Percentiles rank a stretch among this genome's conserved stretches.
Evolutionary conservation across 1,140 invertebrate genomes (phyloP).

Genomic region (Lasioglossum albipes): DNA sequence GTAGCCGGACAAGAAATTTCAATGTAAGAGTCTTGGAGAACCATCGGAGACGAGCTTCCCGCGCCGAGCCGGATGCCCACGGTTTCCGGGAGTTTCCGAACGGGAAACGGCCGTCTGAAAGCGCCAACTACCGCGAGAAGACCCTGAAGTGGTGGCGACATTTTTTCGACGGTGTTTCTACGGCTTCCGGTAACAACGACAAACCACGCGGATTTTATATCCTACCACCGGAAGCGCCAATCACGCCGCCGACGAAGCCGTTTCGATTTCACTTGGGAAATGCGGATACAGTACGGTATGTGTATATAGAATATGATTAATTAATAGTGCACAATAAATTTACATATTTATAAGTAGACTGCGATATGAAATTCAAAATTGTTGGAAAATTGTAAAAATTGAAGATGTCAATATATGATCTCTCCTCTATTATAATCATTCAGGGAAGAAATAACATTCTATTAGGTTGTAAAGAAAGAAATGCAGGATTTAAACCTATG

Average conservation of each 20-base stretch:
- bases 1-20: not conserved
- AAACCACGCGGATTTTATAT: constrained; percentile 56
- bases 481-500: no score
- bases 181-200: constrained; percentile 48
- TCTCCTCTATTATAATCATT: no score
- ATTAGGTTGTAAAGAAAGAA: no score
- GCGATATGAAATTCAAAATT: no score
- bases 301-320: not conserved
- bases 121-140: constrained; percentile 21
- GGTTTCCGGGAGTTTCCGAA: constrained; percentile 23
- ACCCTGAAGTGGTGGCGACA: not conserved
- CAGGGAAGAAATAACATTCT: no score
- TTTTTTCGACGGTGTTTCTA: constrained; percentile 41
- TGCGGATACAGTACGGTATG: not conserved
- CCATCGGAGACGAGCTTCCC: not conserved
- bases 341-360: no score
- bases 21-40: not conserved
- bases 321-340: no score
- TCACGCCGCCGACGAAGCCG: constrained; percentile 53
- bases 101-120: constrained; percentile 18
- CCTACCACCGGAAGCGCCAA: constrained; percentile 41
- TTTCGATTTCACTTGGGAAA: not conserved
- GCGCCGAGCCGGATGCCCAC: not conserved
- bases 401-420: no score
- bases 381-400: no score